phyloP scores from a whole-genome alignment of 2,888 invertebrate species.

The Tenthredo distinguenda region DNA sequence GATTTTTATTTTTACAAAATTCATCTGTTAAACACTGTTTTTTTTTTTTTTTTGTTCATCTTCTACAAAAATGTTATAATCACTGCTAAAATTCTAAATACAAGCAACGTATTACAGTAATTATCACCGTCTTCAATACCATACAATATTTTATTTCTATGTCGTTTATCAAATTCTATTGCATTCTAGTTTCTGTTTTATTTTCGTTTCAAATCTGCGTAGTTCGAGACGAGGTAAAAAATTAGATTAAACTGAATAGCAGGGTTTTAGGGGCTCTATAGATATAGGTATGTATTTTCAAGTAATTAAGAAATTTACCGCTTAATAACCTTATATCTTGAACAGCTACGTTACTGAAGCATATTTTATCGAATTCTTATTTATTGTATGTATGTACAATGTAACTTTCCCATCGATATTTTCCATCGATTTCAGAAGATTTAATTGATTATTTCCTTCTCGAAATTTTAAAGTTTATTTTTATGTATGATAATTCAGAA shows the following conservation, averaged over 20 bases:
- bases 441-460: not conserved
- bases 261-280: not conserved
- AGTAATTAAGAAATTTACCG: not conserved
- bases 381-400: slow-evolving; percentile 22
- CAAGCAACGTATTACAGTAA: slow-evolving; percentile 1
- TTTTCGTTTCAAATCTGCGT: not conserved
- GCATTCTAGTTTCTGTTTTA: not conserved
- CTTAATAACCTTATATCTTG: not conserved
- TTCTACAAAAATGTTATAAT: slow-evolving; percentile 41
- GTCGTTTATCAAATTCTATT: not conserved
- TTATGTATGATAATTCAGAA: slow-evolving; percentile 17
- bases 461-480: not conserved
- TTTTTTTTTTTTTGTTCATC: not conserved
- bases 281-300: too few relatives aligned
- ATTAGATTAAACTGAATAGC: not conserved
- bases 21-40: not conserved
- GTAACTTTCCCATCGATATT: not conserved
- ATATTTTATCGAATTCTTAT: not conserved
- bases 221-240: not conserved
- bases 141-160: not conserved
- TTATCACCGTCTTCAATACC: not conserved
- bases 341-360: not conserved
- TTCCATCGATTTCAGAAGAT: not conserved
- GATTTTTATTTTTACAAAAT: slow-evolving; percentile 47
- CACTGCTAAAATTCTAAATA: slow-evolving; percentile 18